Evolutionary conservation across 2,888 invertebrate genomes (phyloP).

Genomic region (Dryocosmus kuriphilus): DNA sequence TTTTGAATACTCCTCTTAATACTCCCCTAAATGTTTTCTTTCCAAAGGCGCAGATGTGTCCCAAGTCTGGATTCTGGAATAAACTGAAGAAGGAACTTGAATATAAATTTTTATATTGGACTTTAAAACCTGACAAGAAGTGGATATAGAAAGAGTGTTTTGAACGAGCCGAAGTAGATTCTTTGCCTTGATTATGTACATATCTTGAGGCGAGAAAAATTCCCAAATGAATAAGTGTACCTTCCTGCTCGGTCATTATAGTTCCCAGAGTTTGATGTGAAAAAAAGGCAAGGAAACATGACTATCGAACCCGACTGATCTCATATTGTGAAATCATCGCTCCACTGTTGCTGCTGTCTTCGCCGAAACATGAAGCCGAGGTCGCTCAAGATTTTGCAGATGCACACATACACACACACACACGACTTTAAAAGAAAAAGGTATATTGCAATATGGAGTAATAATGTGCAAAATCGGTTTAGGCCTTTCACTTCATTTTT

Average conservation of each 20-base stretch:
- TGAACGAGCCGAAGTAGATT: constrained; percentile 4
- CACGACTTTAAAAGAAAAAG: background rate
- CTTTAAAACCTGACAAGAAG: background rate
- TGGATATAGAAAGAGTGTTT: background rate
- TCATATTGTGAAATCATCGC: constrained; percentile 35
- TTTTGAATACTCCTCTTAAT: background rate
- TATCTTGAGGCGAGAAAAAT: background rate
- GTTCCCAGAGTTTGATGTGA: background rate
- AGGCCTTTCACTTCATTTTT: background rate
- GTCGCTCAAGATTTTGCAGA: constrained; percentile 6
- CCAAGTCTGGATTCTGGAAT: background rate
- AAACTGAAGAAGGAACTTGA: background rate
- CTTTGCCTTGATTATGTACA: background rate
- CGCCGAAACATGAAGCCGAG: constrained; percentile 14
- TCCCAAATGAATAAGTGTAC: background rate
- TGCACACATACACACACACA: background rate
- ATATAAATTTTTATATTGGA: background rate
- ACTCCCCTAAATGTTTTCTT: background rate
- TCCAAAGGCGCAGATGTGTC: background rate
- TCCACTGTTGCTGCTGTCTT: constrained; percentile 14
- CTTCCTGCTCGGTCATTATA: constrained; percentile 8
- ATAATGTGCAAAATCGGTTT: background rate
- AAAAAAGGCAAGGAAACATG: background rate
- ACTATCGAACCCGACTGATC: constrained; percentile 26
- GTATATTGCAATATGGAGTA: background rate